phyloP scores from a whole-genome alignment of 2,888 invertebrate species.

The Eilema sororculum region DNA sequence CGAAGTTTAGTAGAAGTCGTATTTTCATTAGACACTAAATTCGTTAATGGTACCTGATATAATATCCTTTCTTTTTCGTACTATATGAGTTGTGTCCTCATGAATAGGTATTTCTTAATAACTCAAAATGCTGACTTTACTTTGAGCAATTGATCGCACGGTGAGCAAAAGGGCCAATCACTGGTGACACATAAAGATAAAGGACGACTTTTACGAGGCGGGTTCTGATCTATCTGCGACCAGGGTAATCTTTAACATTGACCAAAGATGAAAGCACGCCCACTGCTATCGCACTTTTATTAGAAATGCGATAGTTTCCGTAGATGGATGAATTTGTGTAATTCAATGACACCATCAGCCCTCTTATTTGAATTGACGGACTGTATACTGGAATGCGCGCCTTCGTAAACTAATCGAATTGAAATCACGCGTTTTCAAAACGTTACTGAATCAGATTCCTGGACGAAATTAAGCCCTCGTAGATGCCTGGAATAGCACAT shows the following conservation, averaged over 20 bases:
- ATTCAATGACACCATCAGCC: background rate
- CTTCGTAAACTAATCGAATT: no score
- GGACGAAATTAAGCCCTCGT: no score
- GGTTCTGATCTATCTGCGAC: background rate
- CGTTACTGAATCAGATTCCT: no score
- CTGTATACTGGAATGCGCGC: background rate
- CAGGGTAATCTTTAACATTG: background rate
- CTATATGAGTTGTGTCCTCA: background rate
- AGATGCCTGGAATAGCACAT: no score
- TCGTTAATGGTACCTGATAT: no score
- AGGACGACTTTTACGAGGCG: conserved; percentile 2
- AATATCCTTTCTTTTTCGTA: background rate
- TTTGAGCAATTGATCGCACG: background rate
- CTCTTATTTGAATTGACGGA: background rate
- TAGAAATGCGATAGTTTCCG: background rate
- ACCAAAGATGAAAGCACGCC: background rate
- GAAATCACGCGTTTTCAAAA: no score
- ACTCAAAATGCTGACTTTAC: background rate
- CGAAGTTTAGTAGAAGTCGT: no score
- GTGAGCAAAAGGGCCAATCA: background rate
- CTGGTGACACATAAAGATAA: background rate
- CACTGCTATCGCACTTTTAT: background rate
- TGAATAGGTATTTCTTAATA: background rate
- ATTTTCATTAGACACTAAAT: no score
- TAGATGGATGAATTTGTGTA: background rate